Percentiles rank a stretch among this genome's conserved stretches.
These are phyloP conservation scores for Candoia aspera DNA, from an alignment of 2,113 vertebrate species.

Conservation along the genomic window DNA sequence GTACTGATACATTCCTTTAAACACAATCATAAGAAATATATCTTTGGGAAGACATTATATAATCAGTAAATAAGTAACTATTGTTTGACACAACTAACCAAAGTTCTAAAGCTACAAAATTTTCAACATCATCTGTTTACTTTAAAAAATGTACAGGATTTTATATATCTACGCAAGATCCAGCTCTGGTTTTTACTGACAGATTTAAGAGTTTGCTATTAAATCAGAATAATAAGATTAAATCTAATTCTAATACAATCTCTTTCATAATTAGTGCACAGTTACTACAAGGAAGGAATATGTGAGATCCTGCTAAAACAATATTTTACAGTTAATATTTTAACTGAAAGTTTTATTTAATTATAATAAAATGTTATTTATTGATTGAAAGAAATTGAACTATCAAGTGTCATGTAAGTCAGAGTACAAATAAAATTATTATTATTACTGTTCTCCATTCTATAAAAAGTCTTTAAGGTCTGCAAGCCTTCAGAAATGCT, in stretches of 20 bases:
- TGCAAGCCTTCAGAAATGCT: background rate
- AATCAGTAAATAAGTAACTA: no score
- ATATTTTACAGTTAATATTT: background rate
- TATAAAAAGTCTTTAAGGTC: background rate
- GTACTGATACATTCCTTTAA: no score
- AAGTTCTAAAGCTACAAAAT: background rate
- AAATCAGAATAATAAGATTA: background rate
- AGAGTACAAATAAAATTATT: background rate
- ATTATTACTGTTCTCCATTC: background rate
- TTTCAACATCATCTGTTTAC: background rate
- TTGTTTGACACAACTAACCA: background rate
- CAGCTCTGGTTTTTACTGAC: background rate
- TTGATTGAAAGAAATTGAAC: background rate
- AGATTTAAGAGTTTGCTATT: background rate
- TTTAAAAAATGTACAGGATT: background rate
- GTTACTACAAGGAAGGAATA: background rate
- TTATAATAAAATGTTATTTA: background rate
- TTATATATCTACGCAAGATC: background rate
- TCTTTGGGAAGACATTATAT: no score
- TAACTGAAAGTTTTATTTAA: background rate
- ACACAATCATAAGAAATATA: no score
- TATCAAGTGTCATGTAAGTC: background rate
- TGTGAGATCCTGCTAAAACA: background rate
- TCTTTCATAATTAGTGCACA: background rate
- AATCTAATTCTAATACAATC: background rate